Base-by-base conservation (phyloP, 2,888 invertebrate genomes). In the Sycophila texana region DNA sequence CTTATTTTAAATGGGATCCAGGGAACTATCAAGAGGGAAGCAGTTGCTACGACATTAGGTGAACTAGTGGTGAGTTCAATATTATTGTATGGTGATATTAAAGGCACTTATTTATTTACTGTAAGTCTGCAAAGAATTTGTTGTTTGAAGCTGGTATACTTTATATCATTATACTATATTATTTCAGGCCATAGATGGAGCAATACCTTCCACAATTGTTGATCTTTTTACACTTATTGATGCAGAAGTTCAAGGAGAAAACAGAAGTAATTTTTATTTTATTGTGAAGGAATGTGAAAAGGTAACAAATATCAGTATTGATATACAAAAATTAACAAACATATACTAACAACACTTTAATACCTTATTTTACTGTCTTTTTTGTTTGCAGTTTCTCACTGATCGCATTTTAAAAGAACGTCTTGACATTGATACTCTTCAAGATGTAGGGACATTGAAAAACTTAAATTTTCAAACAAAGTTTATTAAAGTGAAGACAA, bases 401-500 rank as follows among this genome's bases (percentile, higher is more conserved):
- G 97, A 98, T 86, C 95, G 95, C 89, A 91, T 98, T 85, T 91
- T 98, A 61, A 98, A 98, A 87, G 98, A 98, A 90, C 93, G 98
- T 82, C 90, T 99, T 85, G 98, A 99, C 91, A 96, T 97, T 87
- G 98, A 99, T 86, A 97, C 97, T 0, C 91, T 98, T 53, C 97
- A 97, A 90, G 97, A 97, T 92, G 95, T 96, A 81, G 97, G 97
- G 30, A 95, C 97, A 83, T 92, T 99, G 70, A 96, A 96, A 87
- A 97, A 97, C 88, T 96, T 96, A 89, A 95, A 94, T 84, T 97
- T 97, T 91, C 96, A 96, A 90, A 96, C 97, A 65, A 98, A 97
- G 90, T 98, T 98, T 91, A 98, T 99, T 86, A 98, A 98, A 94
- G 96, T 98, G 79, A 99, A 99, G 92, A 99, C 99, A 68, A 98